These are phyloP conservation scores for Venturia canescens DNA, from an alignment of 1,140 invertebrate species.

Conservation along the genomic window DNA sequence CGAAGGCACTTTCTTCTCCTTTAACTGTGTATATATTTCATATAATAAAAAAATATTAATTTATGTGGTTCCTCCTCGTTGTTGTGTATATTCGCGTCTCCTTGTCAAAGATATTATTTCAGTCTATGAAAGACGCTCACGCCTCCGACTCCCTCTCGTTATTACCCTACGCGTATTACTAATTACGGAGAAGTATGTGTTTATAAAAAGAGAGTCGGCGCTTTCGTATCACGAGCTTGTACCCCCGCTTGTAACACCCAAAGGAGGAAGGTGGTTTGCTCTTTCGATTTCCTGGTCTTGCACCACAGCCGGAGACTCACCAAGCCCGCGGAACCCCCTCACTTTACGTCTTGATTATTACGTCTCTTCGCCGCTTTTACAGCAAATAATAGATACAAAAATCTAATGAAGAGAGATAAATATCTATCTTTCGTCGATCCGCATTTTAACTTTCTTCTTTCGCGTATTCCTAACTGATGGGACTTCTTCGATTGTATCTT, in stretches of 20 bases:
- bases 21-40: neutral
- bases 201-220: constrained; percentile 33
- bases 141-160: constrained; percentile 46
- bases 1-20: constrained; percentile 11
- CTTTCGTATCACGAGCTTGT: constrained; percentile 42
- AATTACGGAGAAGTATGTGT: constrained; percentile 25
- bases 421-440: neutral
- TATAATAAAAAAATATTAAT: no score
- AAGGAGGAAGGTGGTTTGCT: neutral
- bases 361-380: constrained; percentile 18
- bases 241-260: constrained; percentile 25
- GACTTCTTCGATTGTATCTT: neutral
- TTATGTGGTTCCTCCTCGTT: no score
- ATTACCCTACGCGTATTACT: constrained; percentile 33
- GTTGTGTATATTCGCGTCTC: neutral
- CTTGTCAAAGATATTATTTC: constrained; percentile 33
- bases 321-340: constrained; percentile 19
- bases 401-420: no score
- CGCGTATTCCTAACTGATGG: neutral
- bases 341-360: neutral
- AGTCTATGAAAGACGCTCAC: constrained; percentile 32
- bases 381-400: neutral
- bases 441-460: neutral
- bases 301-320: constrained; percentile 39
- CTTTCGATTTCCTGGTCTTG: constrained; percentile 49